Base-by-base conservation (phyloP, 1,140 invertebrate species). In the Lutraria rhynchaena region DNA sequence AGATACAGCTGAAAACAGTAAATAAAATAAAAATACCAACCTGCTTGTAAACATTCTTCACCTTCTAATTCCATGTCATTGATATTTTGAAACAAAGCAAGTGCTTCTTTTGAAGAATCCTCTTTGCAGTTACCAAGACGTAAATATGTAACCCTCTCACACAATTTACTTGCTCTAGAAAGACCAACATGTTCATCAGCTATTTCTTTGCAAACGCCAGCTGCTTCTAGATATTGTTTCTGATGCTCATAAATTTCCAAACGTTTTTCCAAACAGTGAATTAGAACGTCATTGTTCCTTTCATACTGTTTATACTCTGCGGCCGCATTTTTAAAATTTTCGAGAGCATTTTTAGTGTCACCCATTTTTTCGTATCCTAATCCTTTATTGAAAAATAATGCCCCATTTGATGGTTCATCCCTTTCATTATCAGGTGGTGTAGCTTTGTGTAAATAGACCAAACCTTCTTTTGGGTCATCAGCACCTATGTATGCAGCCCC, bases 371-470 rank as follows among this genome's bases (percentile, higher is more conserved):
- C 87, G 76, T 87, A 81, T 1, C 83, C 86, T 24, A 89, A 70
- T 41, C 86, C 88, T 46, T 87, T 83, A 58, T 88, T 89, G 29
- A 86, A 89, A 41, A 77, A 89, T 35, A 89, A 73, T 57, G 88
- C 88, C 0, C 82, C 88, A 75, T 87, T 85, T 24, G 84, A 85
- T 35, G 61, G 55, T 29, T 69, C 75, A 53, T 84, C 86, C n/a
- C 51, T 69, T 15, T 41, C 58, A 22, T 82, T 81, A 3, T 75
- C 60, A 29, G 85, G 77, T 3, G 83, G 84, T 57, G 78, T 35
- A 41, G 86, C 86, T 58, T 83, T 82, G 19, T 86, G 71, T 0
- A 89, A 74, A 41, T 82, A 41, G 27, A 77, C 67, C 24, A 88
- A 44, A 22, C 84, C 87, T 65, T 83, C 82, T 44, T 83, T 74